A percentile compares a stretch with the other conserved stretches of the same genome.
phyloP scores from a whole-genome alignment of 2,113 vertebrate species.

The Pungitius pungitius region DNA sequence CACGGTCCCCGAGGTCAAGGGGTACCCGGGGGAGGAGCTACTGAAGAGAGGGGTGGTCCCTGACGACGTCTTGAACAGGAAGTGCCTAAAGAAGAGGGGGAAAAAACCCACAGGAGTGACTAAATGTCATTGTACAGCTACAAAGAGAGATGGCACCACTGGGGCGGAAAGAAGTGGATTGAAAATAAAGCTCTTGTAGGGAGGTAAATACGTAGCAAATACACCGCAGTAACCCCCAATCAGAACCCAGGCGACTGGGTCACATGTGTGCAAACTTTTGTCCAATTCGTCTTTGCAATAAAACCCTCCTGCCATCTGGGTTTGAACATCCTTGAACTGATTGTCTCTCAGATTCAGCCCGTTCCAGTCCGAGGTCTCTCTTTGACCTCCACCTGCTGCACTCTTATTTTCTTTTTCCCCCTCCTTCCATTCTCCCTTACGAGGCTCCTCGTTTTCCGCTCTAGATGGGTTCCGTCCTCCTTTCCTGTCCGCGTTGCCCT shows the following conservation, averaged over 20 bases:
- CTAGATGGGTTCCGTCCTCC: constrained; percentile 30
- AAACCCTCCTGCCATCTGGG: constrained; percentile 53
- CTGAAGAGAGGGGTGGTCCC: constrained; percentile 98
- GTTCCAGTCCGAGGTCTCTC: constrained; percentile 56
- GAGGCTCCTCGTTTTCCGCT: constrained; percentile 29
- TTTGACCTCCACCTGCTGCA: constrained; percentile 61
- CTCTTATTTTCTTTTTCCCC: neutral
- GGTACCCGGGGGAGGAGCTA: constrained; percentile 97
- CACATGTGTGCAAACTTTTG: constrained; percentile 55
- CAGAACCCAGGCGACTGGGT: constrained; percentile 34
- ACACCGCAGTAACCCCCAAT: constrained; percentile 23
- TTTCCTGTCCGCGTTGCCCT: constrained; percentile 46
- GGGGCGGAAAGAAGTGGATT: neutral
- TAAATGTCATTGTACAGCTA: neutral
- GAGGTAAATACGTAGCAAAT: constrained; percentile 21
- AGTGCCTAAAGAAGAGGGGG: constrained; percentile 84
- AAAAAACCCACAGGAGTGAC: neutral
- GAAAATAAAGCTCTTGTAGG: neutral
- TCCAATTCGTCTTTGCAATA: constrained; percentile 57
- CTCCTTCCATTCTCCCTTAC: constrained; percentile 10
- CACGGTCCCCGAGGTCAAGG: constrained; percentile 96
- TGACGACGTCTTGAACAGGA: constrained; percentile 98
- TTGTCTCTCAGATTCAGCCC: constrained; percentile 47
- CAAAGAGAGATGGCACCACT: neutral
- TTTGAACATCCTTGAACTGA: constrained; percentile 59